phyloP scores from a whole-genome alignment of 2,113 vertebrate species.

The Mohoua ochrocephala region DNA sequence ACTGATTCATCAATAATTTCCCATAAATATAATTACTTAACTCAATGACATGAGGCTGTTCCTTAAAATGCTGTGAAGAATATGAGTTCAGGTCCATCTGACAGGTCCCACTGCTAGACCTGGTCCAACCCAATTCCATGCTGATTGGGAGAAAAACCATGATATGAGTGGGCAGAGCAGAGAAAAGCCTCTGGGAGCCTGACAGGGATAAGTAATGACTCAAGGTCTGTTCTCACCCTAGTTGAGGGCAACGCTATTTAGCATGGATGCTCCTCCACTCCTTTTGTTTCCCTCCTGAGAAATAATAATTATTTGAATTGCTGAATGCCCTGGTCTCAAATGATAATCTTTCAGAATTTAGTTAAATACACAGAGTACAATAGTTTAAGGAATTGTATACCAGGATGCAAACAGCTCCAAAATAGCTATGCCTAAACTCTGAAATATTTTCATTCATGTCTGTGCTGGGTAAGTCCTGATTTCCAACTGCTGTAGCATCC shows the following conservation, averaged over 20 bases:
- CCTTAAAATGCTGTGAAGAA: neutral
- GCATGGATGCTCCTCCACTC: fast-evolving
- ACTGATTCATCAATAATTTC: neutral
- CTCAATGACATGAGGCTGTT: neutral
- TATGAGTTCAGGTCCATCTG: neutral
- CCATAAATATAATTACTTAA: neutral
- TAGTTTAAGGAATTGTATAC: neutral
- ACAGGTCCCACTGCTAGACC: neutral
- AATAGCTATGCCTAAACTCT: neutral
- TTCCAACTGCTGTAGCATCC: neutral
- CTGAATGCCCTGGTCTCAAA: neutral
- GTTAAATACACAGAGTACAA: neutral
- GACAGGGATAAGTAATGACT: neutral
- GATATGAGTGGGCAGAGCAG: neutral
- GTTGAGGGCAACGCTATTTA: neutral
- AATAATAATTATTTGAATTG: neutral
- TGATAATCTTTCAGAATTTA: neutral
- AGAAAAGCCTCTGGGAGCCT: neutral
- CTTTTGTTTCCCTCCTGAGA: neutral
- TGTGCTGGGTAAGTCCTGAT: neutral
- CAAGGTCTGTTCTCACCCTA: neutral
- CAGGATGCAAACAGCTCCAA: neutral
- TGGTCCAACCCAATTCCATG: neutral
- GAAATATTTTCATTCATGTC: neutral
- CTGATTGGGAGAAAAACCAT: neutral